Percentiles rank a stretch among this genome's conserved stretches.
Evolutionary conservation across 1,140 invertebrate genomes (phyloP).

Genomic region (Mercenaria mercenaria): DNA sequence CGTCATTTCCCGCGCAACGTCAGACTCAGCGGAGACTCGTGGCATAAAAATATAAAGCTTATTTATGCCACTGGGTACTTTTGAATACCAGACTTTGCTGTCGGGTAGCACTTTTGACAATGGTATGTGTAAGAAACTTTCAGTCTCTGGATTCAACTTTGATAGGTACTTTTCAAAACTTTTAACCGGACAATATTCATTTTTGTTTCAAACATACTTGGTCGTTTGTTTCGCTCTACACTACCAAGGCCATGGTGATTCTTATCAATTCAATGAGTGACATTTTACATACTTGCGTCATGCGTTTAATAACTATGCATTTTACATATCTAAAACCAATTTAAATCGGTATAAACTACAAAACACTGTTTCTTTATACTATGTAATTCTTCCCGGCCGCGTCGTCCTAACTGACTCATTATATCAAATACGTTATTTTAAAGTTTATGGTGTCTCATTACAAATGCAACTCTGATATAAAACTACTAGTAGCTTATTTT

Average conservation of each 20-base stretch:
- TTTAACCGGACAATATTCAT: background rate
- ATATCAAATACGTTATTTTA: slow-evolving; percentile 25
- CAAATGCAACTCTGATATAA: background rate
- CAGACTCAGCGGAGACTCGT: background rate
- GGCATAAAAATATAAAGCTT: background rate
- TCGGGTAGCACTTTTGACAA: background rate
- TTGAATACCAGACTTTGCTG: background rate
- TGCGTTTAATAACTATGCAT: too few relatives aligned
- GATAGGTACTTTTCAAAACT: slow-evolving; percentile 1
- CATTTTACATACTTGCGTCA: slow-evolving; percentile 19
- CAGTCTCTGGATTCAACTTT: background rate
- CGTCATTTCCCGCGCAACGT: too few relatives aligned
- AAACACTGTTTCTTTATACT: background rate
- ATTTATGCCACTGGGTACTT: background rate
- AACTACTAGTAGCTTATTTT: too few relatives aligned
- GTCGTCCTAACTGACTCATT: background rate
- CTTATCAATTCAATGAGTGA: background rate
- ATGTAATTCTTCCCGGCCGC: background rate
- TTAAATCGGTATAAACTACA: background rate
- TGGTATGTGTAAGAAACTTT: background rate
- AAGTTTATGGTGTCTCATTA: background rate
- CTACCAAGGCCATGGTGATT: background rate
- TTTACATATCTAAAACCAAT: too few relatives aligned
- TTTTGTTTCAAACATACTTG: slow-evolving; percentile 1
- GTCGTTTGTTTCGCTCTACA: background rate